Evolutionary conservation across 2,797 vertebrate genomes (phyloP), one percentile per base, ranked within the genome.

Genomic region (Helicolenus hilgendorfi): DNA sequence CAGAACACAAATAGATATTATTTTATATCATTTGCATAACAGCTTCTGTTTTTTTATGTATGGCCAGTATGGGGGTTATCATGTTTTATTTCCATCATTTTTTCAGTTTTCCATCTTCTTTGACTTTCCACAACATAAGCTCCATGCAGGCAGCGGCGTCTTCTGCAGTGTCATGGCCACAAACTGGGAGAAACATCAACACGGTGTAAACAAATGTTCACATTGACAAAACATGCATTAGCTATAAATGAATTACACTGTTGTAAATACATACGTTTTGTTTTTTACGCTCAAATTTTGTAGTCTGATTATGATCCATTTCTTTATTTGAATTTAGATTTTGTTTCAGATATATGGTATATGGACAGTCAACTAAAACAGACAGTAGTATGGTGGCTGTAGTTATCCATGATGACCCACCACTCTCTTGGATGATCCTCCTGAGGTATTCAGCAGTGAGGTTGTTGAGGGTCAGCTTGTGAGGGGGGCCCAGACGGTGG

Each of bases 71-170:
- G 65, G 4, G 1, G 24, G 38, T 22, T 26, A 9, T 72, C 22
- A 33, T 65, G 38, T 41, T 90, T 94, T 88, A 89, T 91, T 85
- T 29, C 14, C 84, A 95, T 85, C 6, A 86, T 94, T 97, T 97
- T 86, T 95, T 98, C n/a, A 92, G 81, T 96, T 97, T 98, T n/a
- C 95, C 94, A 67, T 98, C 97, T 78, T 97, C 96, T 89, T 97
- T 98, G n/a, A 97, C 83, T 83, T 97, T 98, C 97, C 98, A 98
- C 35, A 98, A 87, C 91, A 98, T 96, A 8, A 98, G 96, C 79
- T 98, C 98, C 97, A 98, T 98, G 84, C 96, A 98, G 26, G 97
- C 95, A 1, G 83, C 49, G 36, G 97, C 97, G 31, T 97, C 97
- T 56, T 98, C 98, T 53, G 89, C 96, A 53, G 97, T 97, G 92